Percentiles rank a stretch among this genome's conserved stretches.
These are phyloP conservation scores for Apodemia hepburni DNA, from an alignment of 2,888 invertebrate species.

Conservation along the genomic window DNA sequence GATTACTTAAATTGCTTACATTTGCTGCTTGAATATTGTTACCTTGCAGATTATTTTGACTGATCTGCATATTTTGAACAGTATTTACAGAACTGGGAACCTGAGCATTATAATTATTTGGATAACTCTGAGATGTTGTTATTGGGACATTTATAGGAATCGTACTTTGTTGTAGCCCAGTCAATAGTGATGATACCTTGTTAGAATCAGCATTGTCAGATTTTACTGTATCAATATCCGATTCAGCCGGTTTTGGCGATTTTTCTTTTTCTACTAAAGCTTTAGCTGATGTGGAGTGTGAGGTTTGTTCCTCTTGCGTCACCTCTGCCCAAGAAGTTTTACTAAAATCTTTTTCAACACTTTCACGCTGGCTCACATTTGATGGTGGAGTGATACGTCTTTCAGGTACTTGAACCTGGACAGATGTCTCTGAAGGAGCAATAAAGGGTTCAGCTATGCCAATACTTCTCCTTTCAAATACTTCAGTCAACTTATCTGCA, in stretches of 20 bases:
- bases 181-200: conserved; percentile 26
- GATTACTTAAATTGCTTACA: conserved; percentile 25
- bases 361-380: conserved; percentile 63
- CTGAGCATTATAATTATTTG: conserved; percentile 30
- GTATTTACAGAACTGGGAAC: conserved; percentile 17
- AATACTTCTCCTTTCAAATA: conserved; percentile 72
- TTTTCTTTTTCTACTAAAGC: conserved; percentile 43
- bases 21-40: conserved; percentile 29
- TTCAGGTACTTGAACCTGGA: conserved; percentile 63
- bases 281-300: conserved; percentile 38
- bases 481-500: conserved; percentile 71
- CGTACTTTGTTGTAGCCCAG: conserved; percentile 32
- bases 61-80: conserved; percentile 26
- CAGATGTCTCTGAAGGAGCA: conserved; percentile 42
- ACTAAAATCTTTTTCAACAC: conserved; percentile 64
- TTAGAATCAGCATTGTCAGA: conserved; percentile 42
- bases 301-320: conserved; percentile 57
- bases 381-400: conserved; percentile 68
- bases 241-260: conserved; percentile 43
- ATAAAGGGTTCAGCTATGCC: conserved; percentile 58
- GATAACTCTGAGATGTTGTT: conserved; percentile 27
- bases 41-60: conserved; percentile 28
- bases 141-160: conserved; percentile 21
- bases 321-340: conserved; percentile 74
- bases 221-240: conserved; percentile 38